Conservation (phyloP, 2,797 vertebrate species). For the Schizopygopsis malacanthus region DNA sequence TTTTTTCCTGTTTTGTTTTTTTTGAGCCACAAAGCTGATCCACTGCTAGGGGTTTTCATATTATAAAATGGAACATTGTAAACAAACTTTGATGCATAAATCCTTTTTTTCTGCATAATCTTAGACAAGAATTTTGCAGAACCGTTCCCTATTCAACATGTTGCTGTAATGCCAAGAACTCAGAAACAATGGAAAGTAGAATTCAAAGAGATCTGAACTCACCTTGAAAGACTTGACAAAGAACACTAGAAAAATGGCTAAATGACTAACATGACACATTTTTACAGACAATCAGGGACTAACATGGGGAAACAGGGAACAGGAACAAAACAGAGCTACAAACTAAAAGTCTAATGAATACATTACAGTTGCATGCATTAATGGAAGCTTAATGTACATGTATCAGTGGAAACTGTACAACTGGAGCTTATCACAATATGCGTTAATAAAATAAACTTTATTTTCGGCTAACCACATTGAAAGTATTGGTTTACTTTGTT, state of each 20-base stretch:
- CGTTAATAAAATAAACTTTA: not conserved
- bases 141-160: not conserved
- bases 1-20: not conserved
- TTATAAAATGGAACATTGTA: not conserved
- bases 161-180: not conserved
- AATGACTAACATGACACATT: not conserved
- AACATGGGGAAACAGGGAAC: not conserved
- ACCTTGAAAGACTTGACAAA: not conserved
- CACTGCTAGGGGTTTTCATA: not conserved
- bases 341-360: not conserved
- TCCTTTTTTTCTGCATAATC: not conserved
- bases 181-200: not conserved
- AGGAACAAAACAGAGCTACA: not conserved
- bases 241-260: not conserved
- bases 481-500: not conserved
- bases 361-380: not conserved
- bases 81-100: not conserved
- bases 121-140: not conserved
- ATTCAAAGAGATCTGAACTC: not conserved
- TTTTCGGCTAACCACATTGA: not conserved
- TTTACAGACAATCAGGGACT: not conserved
- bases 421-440: not conserved
- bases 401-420: not conserved
- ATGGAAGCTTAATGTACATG: not conserved
- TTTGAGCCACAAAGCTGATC: not conserved